Evolutionary conservation across 2,888 invertebrate species (phyloP).

Genomic region (Patella depressa): DNA sequence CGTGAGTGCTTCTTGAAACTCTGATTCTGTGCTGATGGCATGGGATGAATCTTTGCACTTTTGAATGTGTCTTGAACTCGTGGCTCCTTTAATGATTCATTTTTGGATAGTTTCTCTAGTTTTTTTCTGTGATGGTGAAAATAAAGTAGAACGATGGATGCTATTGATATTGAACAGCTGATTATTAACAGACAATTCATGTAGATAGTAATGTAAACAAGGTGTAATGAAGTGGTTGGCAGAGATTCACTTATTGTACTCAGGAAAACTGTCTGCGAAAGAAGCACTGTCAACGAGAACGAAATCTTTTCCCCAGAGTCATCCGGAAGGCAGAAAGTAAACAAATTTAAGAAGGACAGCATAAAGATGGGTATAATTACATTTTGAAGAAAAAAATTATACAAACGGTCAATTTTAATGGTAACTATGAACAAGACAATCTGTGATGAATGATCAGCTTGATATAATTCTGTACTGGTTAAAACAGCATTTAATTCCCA

Average conservation of each 20-base stretch:
- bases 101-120: not conserved
- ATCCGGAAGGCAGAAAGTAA: not conserved
- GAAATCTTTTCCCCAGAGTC: slow-evolving; percentile 3
- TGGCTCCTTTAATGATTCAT: too few species aligned
- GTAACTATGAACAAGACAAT: not conserved
- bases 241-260: not conserved
- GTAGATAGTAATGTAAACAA: not conserved
- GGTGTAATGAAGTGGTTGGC: not conserved
- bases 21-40: too few species aligned
- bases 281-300: not conserved
- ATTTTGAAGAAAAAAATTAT: slow-evolving; percentile 6
- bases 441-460: not conserved
- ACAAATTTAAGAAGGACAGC: slow-evolving; percentile 1
- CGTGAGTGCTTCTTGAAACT: too few species aligned
- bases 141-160: not conserved
- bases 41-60: too few species aligned
- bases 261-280: not conserved
- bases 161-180: not conserved
- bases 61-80: too few species aligned
- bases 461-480: not conserved
- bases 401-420: not conserved
- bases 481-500: not conserved
- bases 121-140: not conserved
- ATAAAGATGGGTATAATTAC: not conserved
- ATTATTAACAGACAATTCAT: not conserved